Evolutionary conservation across 1,140 invertebrate genomes (phyloP).

Genomic region (Wasmannia auropunctata): DNA sequence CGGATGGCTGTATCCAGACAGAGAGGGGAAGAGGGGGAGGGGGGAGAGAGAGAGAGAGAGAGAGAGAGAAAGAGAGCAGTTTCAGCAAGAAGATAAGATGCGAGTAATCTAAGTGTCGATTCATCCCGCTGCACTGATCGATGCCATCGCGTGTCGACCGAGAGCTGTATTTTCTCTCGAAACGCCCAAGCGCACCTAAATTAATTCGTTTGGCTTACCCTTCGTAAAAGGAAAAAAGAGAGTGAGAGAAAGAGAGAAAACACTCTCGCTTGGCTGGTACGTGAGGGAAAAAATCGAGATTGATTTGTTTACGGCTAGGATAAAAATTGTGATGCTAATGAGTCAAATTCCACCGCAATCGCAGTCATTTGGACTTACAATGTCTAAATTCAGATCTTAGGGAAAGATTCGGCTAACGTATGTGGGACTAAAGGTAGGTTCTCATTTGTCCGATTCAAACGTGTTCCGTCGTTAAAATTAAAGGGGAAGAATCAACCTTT

Average conservation of each 20-base stretch:
- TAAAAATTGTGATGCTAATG: neutral
- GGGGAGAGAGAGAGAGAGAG: neutral
- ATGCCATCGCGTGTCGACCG: constrained; percentile 67
- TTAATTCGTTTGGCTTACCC: constrained; percentile 42
- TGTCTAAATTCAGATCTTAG: neutral
- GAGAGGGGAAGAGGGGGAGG: neutral
- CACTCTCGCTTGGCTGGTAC: neutral
- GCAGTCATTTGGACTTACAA: neutral
- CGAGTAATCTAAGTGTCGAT: constrained; percentile 65
- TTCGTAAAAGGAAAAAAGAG: neutral
- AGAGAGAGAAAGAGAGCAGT: neutral
- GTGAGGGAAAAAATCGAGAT: neutral
- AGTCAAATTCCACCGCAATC: neutral
- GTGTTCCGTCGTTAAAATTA: neutral
- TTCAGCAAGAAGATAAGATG: constrained; percentile 45
- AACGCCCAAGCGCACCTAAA: constrained; percentile 59
- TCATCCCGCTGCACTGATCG: constrained; percentile 56
- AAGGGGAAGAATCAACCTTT: neutral
- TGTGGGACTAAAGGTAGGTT: neutral
- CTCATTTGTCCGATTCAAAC: neutral
- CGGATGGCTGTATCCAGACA: neutral
- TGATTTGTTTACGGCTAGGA: constrained; percentile 19
- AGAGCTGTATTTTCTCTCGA: neutral
- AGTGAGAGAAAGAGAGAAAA: neutral
- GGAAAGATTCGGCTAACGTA: neutral